Conservation (phyloP, 2,113 vertebrate genomes). For the Onychorhynchus coronatus region DNA sequence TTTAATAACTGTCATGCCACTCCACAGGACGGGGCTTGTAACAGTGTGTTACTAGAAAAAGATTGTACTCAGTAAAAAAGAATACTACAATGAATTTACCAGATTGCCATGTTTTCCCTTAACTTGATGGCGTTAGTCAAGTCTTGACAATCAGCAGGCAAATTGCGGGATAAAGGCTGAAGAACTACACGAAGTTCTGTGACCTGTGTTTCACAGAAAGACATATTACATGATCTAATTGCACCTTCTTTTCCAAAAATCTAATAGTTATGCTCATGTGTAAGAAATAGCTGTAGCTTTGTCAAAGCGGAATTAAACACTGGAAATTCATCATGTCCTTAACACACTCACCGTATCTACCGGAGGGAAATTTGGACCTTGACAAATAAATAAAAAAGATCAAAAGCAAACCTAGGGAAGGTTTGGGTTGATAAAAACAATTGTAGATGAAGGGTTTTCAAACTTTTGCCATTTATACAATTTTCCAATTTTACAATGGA, state of each 20-base stretch:
- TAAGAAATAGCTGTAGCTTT: neutral
- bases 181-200: neutral
- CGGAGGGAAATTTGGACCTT: neutral
- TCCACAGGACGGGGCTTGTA: neutral
- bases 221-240: neutral
- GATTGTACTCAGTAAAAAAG: neutral
- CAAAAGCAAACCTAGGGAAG: neutral
- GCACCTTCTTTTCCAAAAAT: neutral
- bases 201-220: neutral
- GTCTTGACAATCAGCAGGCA: neutral
- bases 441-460: neutral
- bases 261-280: neutral
- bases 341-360: neutral
- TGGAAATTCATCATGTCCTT: neutral
- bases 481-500: neutral
- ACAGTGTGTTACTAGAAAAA: neutral
- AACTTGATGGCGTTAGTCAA: neutral
- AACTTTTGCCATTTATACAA: neutral
- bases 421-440: neutral
- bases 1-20: neutral
- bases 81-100: neutral
- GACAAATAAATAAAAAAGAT: neutral
- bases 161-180: neutral
- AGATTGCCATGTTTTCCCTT: neutral
- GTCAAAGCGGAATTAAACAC: neutral